These are phyloP conservation scores for Endotricha flammealis DNA, from an alignment of 2,888 invertebrate genomes.

Conservation along the genomic window DNA sequence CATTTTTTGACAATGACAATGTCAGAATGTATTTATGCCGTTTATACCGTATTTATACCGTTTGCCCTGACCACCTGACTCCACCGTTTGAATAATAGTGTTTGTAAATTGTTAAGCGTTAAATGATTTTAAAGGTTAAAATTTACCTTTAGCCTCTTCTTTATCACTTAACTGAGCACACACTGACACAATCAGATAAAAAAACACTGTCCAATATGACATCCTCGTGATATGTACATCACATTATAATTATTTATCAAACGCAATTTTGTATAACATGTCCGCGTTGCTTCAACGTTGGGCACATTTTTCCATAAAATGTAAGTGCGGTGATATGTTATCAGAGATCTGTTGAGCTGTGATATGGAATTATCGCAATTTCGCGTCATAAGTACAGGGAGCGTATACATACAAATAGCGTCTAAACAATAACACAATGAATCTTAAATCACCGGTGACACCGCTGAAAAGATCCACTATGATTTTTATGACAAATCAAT, in stretches of 20 bases:
- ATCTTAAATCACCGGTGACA: neutral
- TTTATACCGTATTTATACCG: too few relatives aligned
- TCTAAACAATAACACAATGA: neutral
- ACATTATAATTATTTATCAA: constrained; percentile 9
- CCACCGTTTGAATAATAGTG: neutral
- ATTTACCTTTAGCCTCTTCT: too few relatives aligned
- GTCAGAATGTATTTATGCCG: too few relatives aligned
- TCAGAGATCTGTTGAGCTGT: constrained; percentile 50
- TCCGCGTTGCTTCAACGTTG: constrained; percentile 13
- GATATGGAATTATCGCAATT: constrained; percentile 39
- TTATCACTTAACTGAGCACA: constrained; percentile 31
- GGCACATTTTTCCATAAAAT: constrained; percentile 40
- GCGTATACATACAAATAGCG: constrained; percentile 11
- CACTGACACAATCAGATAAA: constrained; percentile 37
- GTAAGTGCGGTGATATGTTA: constrained; percentile 51
- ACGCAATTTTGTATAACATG: neutral
- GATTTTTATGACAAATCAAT: neutral
- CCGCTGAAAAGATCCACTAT: neutral
- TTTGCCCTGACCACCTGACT: too few relatives aligned
- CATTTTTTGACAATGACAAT: too few relatives aligned
- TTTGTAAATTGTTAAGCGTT: neutral
- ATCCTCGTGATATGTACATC: constrained; percentile 31
- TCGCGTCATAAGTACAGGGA: constrained; percentile 37
- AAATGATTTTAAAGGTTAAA: constrained; percentile 13
- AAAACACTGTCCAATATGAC: constrained; percentile 36